Conservation (phyloP, 2,888 invertebrate species). For the Cosmia pyralina region DNA sequence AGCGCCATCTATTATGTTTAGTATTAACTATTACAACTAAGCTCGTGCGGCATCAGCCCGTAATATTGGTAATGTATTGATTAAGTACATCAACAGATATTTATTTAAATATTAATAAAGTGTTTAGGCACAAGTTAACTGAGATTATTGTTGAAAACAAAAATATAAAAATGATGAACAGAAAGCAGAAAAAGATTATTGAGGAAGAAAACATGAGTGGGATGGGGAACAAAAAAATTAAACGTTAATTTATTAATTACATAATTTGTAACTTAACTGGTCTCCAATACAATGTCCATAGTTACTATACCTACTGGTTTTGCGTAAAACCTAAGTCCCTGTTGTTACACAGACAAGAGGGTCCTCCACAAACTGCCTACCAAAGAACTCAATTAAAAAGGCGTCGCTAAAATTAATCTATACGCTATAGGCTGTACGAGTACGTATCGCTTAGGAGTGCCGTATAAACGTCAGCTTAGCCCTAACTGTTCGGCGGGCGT, state of each 20-base stretch:
- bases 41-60: neutral
- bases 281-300: neutral
- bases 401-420: conserved; percentile 71
- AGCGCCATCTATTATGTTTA: conserved; percentile 50
- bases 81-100: conserved; percentile 19
- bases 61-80: conserved; percentile 51
- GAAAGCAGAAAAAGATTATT: neutral
- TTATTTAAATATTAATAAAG: conserved; percentile 37
- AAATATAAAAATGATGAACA: neutral
- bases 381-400: conserved; percentile 70
- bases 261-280: neutral
- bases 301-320: neutral
- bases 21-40: conserved; percentile 41
- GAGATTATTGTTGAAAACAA: neutral
- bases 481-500: conserved; percentile 72
- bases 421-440: conserved; percentile 68
- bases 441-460: conserved; percentile 69
- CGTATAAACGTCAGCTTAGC: conserved; percentile 76
- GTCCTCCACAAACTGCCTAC: conserved; percentile 50
- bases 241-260: neutral
- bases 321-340: neutral
- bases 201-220: neutral
- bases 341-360: conserved; percentile 10
- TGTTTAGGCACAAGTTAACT: conserved; percentile 8
- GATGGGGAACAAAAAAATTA: neutral